These are phyloP conservation scores for Drosophila bocki DNA, from an alignment of 1,140 invertebrate genomes.

Conservation along the genomic window DNA sequence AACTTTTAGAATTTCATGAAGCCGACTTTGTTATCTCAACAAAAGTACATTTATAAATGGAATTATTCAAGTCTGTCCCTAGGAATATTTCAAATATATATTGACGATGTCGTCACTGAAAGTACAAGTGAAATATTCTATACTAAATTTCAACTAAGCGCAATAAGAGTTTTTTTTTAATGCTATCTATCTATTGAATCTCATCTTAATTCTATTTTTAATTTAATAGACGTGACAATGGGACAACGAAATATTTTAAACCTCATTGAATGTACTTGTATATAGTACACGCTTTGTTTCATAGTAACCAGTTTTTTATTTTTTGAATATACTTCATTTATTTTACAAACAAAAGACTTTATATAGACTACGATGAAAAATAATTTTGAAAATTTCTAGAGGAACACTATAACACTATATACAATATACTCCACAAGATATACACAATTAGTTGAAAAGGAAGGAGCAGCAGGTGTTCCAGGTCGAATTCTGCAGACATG, in stretches of 20 bases:
- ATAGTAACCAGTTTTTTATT: constrained; percentile 1
- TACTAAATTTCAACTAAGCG: background rate
- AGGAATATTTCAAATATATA: constrained; percentile 5
- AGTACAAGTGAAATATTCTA: constrained; percentile 15
- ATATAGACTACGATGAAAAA: background rate
- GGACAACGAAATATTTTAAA: background rate
- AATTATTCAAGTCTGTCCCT: background rate
- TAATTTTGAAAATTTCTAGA: background rate
- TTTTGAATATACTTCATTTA: background rate
- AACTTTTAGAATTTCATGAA: background rate
- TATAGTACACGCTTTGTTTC: background rate
- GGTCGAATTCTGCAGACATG: constrained; percentile 87
- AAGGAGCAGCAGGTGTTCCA: background rate
- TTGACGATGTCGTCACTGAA: constrained; percentile 12
- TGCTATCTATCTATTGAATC: constrained; percentile 2
- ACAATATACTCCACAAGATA: background rate
- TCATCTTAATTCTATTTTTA: background rate
- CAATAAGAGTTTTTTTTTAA: background rate
- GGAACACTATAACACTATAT: background rate
- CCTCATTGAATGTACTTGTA: background rate
- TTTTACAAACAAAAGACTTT: background rate
- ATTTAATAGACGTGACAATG: no score
- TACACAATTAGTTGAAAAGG: constrained; percentile 4
- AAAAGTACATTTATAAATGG: background rate
- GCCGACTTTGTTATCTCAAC: background rate